A percentile compares a stretch with the other conserved stretches of the same genome.
These are phyloP conservation scores for Amiota minor DNA, from an alignment of 2,888 invertebrate genomes.

Conservation along the genomic window DNA sequence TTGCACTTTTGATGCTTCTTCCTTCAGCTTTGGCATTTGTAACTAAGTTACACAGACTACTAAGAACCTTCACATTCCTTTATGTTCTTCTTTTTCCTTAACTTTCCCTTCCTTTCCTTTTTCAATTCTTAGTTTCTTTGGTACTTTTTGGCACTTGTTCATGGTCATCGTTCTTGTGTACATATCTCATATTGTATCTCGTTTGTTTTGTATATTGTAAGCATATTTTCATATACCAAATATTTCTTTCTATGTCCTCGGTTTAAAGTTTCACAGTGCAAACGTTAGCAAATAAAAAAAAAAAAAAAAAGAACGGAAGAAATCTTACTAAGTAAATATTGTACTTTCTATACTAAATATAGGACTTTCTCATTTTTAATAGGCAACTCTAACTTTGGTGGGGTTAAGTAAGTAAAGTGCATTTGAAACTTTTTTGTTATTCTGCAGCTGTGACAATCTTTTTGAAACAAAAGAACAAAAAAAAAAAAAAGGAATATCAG, in stretches of 20 bases:
- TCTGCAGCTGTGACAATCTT: neutral
- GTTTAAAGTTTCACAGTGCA: neutral
- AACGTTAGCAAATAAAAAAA: neutral
- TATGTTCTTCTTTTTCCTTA: neutral
- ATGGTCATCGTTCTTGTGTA: slow-evolving; percentile 14
- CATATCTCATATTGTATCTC: neutral
- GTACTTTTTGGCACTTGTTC: slow-evolving; percentile 17
- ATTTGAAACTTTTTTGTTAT: neutral
- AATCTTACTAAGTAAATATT: slow-evolving; percentile 6
- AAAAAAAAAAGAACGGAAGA: no score
- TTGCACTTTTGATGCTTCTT: slow-evolving; percentile 20
- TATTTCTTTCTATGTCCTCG: no score
- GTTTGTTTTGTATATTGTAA: slow-evolving; percentile 1
- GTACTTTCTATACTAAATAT: no score
- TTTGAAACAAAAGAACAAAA: neutral
- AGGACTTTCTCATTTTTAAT: slow-evolving; percentile 24
- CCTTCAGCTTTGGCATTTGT: neutral
- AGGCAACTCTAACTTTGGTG: neutral
- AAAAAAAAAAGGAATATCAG: neutral
- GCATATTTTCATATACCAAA: slow-evolving; percentile 7
- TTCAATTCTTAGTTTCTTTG: neutral
- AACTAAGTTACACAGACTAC: neutral
- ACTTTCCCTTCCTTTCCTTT: neutral
- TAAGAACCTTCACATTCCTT: neutral
- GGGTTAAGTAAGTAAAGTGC: no score